Conservation (phyloP, 1,140 invertebrate genomes). For the Drosophila subobscura region DNA sequence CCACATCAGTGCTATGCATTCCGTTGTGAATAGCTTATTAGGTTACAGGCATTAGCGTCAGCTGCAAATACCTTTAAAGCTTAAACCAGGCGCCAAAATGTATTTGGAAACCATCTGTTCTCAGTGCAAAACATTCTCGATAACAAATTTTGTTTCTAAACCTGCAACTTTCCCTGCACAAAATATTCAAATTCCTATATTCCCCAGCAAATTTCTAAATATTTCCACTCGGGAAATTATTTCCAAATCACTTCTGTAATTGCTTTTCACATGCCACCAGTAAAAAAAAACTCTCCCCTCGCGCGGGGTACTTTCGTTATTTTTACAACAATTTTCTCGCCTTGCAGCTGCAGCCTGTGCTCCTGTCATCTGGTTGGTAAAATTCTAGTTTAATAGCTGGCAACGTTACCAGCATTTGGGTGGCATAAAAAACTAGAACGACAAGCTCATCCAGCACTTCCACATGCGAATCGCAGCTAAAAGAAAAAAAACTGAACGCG, state of each 20-base stretch:
- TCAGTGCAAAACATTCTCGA: neutral
- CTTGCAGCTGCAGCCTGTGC: slow-evolving; percentile 14
- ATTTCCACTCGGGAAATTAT: slow-evolving; percentile 33
- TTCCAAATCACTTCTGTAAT: slow-evolving; percentile 50
- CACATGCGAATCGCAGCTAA: slow-evolving; percentile 4
- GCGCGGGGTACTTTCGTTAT: slow-evolving; percentile 24
- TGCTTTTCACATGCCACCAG: slow-evolving; percentile 42
- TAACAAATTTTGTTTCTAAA: too few relatives aligned
- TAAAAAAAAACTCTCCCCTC: slow-evolving; percentile 8
- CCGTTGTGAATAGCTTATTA: too few relatives aligned
- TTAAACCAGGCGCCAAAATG: neutral
- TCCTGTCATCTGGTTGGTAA: slow-evolving; percentile 35
- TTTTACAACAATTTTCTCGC: slow-evolving; percentile 28
- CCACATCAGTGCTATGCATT: neutral
- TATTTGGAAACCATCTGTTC: slow-evolving; percentile 1
- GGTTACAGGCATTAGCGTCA: too few relatives aligned
- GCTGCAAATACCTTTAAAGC: too few relatives aligned
- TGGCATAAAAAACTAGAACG: slow-evolving; percentile 29
- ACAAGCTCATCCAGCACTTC: slow-evolving; percentile 32
- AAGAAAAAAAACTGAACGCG: slow-evolving; percentile 29
- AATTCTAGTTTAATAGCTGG: slow-evolving; percentile 57
- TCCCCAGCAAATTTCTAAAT: slow-evolving; percentile 12
- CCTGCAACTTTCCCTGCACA: neutral
- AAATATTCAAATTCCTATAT: neutral
- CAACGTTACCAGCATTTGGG: slow-evolving; percentile 48